These are phyloP conservation scores for Mionectes macconnelli DNA, from an alignment of 2,113 vertebrate genomes.

Conservation along the genomic window DNA sequence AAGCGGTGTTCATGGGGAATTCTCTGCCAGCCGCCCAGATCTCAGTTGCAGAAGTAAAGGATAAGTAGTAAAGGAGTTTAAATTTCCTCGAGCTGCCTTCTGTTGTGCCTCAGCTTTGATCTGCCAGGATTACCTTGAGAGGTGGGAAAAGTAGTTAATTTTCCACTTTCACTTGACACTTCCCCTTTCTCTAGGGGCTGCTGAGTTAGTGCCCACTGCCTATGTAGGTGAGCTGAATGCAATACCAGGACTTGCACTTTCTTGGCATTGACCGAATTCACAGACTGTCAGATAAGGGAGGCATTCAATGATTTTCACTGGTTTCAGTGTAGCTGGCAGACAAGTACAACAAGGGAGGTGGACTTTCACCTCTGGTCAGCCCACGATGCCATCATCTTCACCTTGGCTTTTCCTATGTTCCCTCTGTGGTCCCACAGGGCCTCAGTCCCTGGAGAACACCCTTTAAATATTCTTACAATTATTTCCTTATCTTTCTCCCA, in stretches of 20 bases:
- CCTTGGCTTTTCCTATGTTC: background rate
- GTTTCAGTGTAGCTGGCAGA: background rate
- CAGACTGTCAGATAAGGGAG: background rate
- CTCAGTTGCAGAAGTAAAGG: conserved; percentile 1
- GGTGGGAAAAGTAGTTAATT: conserved; percentile 44
- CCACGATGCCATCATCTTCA: background rate
- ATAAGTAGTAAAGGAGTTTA: conserved; percentile 59
- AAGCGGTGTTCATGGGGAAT: conserved; percentile 9
- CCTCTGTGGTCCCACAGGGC: background rate
- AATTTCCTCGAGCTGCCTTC: conserved; percentile 47
- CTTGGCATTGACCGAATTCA: background rate
- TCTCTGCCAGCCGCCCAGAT: conserved; percentile 18
- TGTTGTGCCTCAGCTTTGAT: conserved; percentile 62
- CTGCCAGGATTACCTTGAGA: conserved; percentile 46
- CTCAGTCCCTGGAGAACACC: background rate
- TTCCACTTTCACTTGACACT: conserved; percentile 8
- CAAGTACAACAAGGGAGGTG: background rate
- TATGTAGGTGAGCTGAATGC: background rate
- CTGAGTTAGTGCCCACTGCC: background rate
- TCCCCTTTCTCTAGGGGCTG: background rate
- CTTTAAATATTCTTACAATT: background rate
- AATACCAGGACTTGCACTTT: background rate
- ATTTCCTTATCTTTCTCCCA: background rate
- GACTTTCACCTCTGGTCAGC: background rate
- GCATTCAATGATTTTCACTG: background rate